Evolutionary conservation across 2,888 invertebrate genomes (phyloP).

Genomic region (Coronaproctus castanopsis): DNA sequence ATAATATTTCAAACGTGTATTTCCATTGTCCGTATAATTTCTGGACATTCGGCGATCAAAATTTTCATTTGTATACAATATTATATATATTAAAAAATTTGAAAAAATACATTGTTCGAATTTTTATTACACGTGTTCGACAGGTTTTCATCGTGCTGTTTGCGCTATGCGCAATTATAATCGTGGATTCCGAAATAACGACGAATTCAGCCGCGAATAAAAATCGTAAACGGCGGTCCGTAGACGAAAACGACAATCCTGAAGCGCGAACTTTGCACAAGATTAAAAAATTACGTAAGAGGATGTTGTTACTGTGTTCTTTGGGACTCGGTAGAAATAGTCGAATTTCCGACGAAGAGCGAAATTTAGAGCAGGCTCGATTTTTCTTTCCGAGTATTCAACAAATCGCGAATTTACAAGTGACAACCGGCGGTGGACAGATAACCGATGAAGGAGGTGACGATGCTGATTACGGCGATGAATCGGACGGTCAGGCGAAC

Average conservation of each 20-base stretch:
- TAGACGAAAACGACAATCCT: too few species aligned
- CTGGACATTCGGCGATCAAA: too few species aligned
- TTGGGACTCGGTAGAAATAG: background rate
- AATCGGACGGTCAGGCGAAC: background rate
- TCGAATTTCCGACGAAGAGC: background rate
- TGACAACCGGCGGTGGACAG: too few species aligned
- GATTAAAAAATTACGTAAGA: conserved; percentile 6
- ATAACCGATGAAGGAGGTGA: background rate
- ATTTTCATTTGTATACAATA: too few species aligned
- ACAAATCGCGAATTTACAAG: conserved; percentile 4
- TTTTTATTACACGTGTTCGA: too few species aligned
- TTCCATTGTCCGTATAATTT: too few species aligned
- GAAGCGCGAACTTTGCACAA: conserved; percentile 5
- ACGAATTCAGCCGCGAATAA: too few species aligned
- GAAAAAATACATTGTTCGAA: too few species aligned
- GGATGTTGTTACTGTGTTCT: conserved; percentile 4
- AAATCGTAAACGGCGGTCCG: too few species aligned
- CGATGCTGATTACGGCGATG: background rate
- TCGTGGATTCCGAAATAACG: background rate
- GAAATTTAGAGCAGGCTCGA: conserved; percentile 1
- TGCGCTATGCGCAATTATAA: background rate
- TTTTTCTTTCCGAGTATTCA: conserved; percentile 8
- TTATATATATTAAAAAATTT: too few species aligned
- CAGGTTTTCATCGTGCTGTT: background rate
- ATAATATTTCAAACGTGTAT: too few species aligned